phyloP scores from a whole-genome alignment of 2,797 vertebrate genomes.

The Malurus splendens region DNA sequence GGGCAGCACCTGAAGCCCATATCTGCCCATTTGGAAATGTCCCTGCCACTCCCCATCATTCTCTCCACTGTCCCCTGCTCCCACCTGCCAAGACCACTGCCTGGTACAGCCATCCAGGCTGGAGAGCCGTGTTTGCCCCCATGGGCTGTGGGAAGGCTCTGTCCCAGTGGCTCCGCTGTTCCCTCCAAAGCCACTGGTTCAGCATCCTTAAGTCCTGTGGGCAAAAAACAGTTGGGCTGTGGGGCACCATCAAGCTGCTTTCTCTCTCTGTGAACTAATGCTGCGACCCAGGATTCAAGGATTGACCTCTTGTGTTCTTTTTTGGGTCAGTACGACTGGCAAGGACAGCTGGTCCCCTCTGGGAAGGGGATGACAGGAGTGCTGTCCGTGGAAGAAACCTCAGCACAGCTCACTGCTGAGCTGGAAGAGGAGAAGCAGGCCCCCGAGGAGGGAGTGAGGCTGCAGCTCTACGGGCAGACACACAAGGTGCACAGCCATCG shows the following conservation, averaged over 20 bases:
- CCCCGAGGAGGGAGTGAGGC: not conserved
- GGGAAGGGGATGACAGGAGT: conserved; percentile 59
- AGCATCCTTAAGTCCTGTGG: not conserved
- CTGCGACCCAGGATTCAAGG: not conserved
- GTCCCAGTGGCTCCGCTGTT: not conserved
- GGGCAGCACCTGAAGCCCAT: not conserved
- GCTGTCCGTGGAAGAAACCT: conserved; percentile 64
- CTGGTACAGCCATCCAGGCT: not conserved
- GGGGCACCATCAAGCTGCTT: not conserved
- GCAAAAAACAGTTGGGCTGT: not conserved
- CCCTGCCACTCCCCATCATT: not conserved
- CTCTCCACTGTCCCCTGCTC: not conserved
- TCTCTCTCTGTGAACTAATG: not conserved
- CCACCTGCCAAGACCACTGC: not conserved
- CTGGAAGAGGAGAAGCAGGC: not conserved
- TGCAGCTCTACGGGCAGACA: conserved; percentile 72
- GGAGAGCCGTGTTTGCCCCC: not conserved
- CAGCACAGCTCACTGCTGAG: conserved; percentile 64
- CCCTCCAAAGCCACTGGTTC: not conserved
- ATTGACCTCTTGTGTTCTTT: not conserved
- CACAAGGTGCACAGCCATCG: conserved; percentile 67
- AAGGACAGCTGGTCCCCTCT: conserved; percentile 55
- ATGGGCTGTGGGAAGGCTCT: not conserved
- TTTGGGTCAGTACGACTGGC: conserved; percentile 64
- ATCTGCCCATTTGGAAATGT: not conserved